A percentile compares a stretch with the other conserved stretches of the same genome.
Conservation (phyloP, 2,797 vertebrate species). For the Xyrichtys novacula region DNA sequence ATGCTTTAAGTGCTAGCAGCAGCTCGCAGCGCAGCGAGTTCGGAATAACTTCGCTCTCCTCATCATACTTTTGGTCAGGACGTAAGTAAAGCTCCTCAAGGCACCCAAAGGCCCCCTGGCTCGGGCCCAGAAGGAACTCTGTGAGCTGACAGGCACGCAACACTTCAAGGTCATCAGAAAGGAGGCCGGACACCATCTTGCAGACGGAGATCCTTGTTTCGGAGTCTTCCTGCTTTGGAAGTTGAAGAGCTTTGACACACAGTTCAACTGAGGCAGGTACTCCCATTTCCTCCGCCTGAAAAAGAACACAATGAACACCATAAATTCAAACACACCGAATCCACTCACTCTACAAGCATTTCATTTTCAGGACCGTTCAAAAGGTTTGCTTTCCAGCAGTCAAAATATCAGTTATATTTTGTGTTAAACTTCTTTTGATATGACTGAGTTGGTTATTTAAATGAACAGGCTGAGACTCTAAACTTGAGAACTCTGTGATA, state of each 20-base stretch:
- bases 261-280: slow-evolving; percentile 92
- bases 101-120: slow-evolving; percentile 87
- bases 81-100: slow-evolving; percentile 93
- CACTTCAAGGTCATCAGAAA: slow-evolving; percentile 95
- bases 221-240: slow-evolving; percentile 91
- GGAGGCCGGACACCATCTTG: slow-evolving; percentile 94
- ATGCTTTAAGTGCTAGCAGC: slow-evolving; percentile 94
- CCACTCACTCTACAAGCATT: no score
- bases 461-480: neutral
- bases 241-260: slow-evolving; percentile 96
- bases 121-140: slow-evolving; percentile 93
- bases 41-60: slow-evolving; percentile 92
- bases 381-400: no score
- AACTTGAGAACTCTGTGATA: neutral
- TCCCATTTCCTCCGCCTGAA: slow-evolving; percentile 91
- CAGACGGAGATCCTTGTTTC: slow-evolving; percentile 94
- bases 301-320: no score
- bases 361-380: no score
- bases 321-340: no score
- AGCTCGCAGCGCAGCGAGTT: slow-evolving; percentile 98
- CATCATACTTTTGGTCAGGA: slow-evolving; percentile 96
- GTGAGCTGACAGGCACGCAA: slow-evolving; percentile 96
- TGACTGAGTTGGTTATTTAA: neutral
- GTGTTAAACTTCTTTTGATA: neutral
- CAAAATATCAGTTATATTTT: neutral